A percentile compares a stretch with the other conserved stretches of the same genome.
These are phyloP conservation scores for Nemoura dubitans DNA, from an alignment of 2,888 invertebrate species.

Conservation along the genomic window DNA sequence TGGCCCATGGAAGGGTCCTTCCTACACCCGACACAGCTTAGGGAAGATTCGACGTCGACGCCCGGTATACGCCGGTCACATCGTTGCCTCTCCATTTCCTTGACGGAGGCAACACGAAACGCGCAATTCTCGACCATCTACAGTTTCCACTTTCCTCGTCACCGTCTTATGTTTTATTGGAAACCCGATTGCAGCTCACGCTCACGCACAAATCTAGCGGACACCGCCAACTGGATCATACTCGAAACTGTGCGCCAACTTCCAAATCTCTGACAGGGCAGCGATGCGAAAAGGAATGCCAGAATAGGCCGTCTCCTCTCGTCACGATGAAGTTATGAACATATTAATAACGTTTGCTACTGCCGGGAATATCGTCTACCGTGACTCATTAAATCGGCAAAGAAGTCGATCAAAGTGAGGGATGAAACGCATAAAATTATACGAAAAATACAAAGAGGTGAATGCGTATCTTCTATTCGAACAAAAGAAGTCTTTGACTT, in stretches of 20 bases:
- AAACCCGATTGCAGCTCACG: slow-evolving; percentile 21
- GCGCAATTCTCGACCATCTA: neutral
- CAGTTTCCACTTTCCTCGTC: neutral
- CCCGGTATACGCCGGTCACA: neutral
- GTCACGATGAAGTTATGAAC: neutral
- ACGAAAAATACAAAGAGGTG: neutral
- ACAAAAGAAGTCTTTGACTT: neutral
- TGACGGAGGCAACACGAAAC: neutral
- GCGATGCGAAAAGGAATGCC: neutral
- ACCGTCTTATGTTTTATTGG: slow-evolving; percentile 16
- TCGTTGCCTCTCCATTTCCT: neutral
- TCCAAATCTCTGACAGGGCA: neutral
- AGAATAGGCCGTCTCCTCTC: too few species aligned
- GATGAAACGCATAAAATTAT: neutral
- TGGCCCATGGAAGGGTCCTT: too few species aligned
- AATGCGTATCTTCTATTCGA: neutral
- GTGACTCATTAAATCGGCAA: neutral
- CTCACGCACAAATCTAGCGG: slow-evolving; percentile 17
- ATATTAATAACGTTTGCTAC: neutral
- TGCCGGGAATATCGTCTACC: neutral
- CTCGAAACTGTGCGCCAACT: neutral
- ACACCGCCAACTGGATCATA: slow-evolving; percentile 12
- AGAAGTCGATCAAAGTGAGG: neutral
- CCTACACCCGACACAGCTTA: too few species aligned
- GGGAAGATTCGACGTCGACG: too few species aligned